phyloP scores from a whole-genome alignment of 2,797 vertebrate species.

The Lacerta viridis region DNA sequence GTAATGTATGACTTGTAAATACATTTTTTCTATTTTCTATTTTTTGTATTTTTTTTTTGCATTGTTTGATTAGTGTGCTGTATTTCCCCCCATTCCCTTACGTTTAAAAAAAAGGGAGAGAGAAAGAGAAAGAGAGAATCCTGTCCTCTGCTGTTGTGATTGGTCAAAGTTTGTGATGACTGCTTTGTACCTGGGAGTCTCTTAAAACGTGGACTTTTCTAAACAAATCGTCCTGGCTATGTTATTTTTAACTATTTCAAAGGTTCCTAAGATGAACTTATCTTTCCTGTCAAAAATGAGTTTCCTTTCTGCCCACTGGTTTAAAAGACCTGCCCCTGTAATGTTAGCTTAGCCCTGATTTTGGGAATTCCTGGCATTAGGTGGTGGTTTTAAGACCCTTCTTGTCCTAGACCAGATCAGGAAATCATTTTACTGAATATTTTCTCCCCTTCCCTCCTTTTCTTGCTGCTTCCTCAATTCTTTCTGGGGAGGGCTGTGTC shows the following conservation, averaged over 20 bases:
- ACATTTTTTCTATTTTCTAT: conserved; percentile 88
- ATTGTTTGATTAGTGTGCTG: conserved; percentile 85
- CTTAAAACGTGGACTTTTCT: conserved; percentile 66
- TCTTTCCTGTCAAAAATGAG: background rate
- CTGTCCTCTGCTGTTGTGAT: conserved; percentile 80
- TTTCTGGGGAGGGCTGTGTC: background rate
- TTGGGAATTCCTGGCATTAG: background rate
- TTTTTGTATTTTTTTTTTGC: conserved; percentile 82
- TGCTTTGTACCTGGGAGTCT: conserved; percentile 66
- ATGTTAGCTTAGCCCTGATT: background rate
- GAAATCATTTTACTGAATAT: background rate
- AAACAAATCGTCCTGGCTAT: conserved; percentile 53
- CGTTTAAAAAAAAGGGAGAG: conserved; percentile 70
- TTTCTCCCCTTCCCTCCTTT: background rate
- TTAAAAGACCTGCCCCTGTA: background rate
- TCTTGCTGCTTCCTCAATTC: background rate
- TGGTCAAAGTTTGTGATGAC: conserved; percentile 75
- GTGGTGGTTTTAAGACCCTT: background rate
- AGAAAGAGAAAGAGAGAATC: conserved; percentile 42
- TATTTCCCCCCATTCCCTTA: conserved; percentile 81
- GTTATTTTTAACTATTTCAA: conserved; percentile 42
- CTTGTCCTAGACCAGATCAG: background rate
- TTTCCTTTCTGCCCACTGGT: accelerated
- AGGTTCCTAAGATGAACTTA: conserved; percentile 19
- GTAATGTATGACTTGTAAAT: conserved; percentile 89